A percentile compares a stretch with the other conserved stretches of the same genome.
Conservation (phyloP, 2,113 vertebrate species). For the Podiceps cristatus region DNA sequence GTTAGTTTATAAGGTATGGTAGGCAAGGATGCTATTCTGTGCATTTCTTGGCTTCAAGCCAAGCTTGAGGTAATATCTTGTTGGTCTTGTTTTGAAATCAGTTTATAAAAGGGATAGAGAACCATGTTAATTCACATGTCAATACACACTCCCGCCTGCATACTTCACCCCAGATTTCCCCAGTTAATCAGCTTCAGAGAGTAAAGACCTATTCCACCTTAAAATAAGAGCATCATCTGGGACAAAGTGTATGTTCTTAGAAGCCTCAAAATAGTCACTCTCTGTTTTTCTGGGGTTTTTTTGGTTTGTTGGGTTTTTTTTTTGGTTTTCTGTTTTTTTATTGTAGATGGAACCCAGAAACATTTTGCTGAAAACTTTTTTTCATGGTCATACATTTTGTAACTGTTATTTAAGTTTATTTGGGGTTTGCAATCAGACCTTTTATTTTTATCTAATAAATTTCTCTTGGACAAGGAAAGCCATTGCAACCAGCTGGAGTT, state of each 20-base stretch:
- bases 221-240: not conserved
- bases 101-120: not conserved
- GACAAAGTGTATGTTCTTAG: not conserved
- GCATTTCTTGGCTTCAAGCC: not conserved
- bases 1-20: not conserved
- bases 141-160: accelerated
- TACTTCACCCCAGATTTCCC: not conserved
- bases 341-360: not conserved
- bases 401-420: not conserved
- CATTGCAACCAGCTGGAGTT: slow-evolving; percentile 49
- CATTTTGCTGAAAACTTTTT: not conserved
- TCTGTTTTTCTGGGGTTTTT: not conserved
- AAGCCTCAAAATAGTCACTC: not conserved
- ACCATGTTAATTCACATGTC: not conserved
- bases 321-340: not conserved
- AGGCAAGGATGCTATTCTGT: not conserved
- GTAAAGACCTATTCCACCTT: not conserved
- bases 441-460: slow-evolving; percentile 45
- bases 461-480: slow-evolving; percentile 7
- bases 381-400: not conserved
- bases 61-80: not conserved
- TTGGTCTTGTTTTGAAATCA: not conserved
- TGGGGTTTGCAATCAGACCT: not conserved
- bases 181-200: not conserved
- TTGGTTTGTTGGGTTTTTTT: no score